A percentile compares a stretch with the other conserved stretches of the same genome.
These are phyloP conservation scores for Apostichopus japonicus DNA, from an alignment of 35 echinoderm and acorn worm species.

Conservation along the genomic window DNA sequence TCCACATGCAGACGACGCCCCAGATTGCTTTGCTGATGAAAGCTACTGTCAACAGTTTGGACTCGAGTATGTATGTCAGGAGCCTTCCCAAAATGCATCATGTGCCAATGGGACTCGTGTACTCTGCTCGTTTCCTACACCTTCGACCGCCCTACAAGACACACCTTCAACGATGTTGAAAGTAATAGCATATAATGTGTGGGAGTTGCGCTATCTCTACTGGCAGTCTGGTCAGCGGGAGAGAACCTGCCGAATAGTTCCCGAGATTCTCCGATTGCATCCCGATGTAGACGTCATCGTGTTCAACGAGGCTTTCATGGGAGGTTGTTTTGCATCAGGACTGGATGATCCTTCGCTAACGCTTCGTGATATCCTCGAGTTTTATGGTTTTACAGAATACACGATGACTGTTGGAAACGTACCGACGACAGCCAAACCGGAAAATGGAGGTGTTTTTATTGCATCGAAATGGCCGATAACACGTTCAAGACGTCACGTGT, in stretches of 20 bases:
- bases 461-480: constrained; percentile 78
- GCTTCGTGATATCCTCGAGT: constrained; percentile 60
- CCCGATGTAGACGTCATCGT: constrained; percentile 74
- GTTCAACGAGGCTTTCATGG: constrained; percentile 81
- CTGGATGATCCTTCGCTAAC: background rate
- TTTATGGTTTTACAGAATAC: constrained; percentile 75
- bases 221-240: constrained; percentile 71
- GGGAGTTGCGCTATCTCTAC: constrained; percentile 68
- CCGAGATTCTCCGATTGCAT: constrained; percentile 51
- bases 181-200: constrained; percentile 78
- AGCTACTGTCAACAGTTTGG: constrained; percentile 79
- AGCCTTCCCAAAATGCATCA: constrained; percentile 28
- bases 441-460: constrained; percentile 67
- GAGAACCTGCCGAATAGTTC: constrained; percentile 75
- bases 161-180: constrained; percentile 64
- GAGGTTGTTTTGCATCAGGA: constrained; percentile 69
- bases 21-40: constrained; percentile 62
- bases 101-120: constrained; percentile 67
- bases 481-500: constrained; percentile 56
- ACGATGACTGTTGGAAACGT: constrained; percentile 71
- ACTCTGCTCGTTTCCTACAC: constrained; percentile 54
- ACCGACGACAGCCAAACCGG: background rate
- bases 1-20: constrained; percentile 67
- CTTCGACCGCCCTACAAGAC: constrained; percentile 34
- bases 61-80: constrained; percentile 73